Base-by-base conservation (phyloP, 1,140 invertebrate species). In the Campoletis sonorensis region DNA sequence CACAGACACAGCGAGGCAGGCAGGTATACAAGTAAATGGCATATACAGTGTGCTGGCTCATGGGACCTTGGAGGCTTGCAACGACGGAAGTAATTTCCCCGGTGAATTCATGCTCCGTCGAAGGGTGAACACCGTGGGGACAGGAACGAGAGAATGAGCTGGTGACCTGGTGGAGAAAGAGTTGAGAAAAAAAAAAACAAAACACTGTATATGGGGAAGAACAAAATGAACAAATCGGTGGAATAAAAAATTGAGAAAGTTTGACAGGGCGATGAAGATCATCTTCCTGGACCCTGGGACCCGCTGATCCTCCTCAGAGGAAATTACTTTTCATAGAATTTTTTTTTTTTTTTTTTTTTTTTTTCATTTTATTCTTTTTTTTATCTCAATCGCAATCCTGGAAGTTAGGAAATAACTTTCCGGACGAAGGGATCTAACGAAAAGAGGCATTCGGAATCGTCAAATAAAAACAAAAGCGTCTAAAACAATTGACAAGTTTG, bases 31-130 rank as follows among this genome's bases (percentile, higher is more conserved):
- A 21, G 23, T 27, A 64, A 13, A 64, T 3, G 1, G 4, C 26
- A 33, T 11, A 33, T 70, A 70, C 67, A 30, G 27, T 33, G 23
- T 33, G 54, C 58, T 49, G 72, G 30, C 72, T 23, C 72, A 8
- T 30, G 72, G 49, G 72, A 75, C 40, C 23, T 54, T 27, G 45
- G 72, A 75, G 72, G 72, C 40, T 75, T 75, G 27, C 72, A 75
- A 45, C 72, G 72, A 75, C 72, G 72, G 72, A 75, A 75, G 72
- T 75, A 75, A 75, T 75, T 75, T 75, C 72, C 72, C 72, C 72
- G 72, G 72, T 26, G 72, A 75, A 75, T 75, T 75, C 72, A 75
- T 75, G 72, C 72, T 75, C 67, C 72, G 72, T n/a, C 72, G 72
- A 75, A 54, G 72, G 72, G 26, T 30, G 49, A 30, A 45, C 49